phyloP scores from a whole-genome alignment of 2,888 invertebrate genomes.

The Cactoblastis cactorum region DNA sequence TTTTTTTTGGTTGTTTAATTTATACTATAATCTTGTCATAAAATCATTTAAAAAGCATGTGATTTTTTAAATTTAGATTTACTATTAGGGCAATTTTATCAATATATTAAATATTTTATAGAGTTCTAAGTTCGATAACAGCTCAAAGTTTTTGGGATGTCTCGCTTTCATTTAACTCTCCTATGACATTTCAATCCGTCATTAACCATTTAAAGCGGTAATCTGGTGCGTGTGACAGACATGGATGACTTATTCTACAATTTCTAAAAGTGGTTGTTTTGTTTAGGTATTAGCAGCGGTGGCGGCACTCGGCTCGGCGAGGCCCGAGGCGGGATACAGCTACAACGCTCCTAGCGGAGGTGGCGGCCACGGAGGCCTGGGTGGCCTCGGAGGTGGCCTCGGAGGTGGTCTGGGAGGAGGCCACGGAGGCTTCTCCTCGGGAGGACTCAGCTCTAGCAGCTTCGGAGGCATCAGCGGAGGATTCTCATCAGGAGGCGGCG shows the following conservation, averaged over 20 bases:
- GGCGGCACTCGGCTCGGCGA: constrained; percentile 77
- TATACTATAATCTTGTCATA: too few species aligned
- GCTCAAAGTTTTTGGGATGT: background rate
- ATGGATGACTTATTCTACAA: background rate
- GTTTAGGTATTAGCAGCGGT: constrained; percentile 75
- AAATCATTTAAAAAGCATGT: background rate
- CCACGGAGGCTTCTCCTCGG: constrained; percentile 51
- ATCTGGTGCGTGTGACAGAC: too few species aligned
- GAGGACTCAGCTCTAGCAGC: constrained; percentile 55
- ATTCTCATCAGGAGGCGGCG: constrained; percentile 38
- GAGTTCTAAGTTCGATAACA: background rate
- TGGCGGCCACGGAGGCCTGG: constrained; percentile 46
- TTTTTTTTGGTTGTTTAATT: background rate
- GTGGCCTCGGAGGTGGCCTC: constrained; percentile 38
- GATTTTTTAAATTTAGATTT: background rate
- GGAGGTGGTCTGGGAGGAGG: constrained; percentile 43
- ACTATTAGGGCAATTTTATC: background rate
- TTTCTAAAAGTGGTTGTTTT: constrained; percentile 31
- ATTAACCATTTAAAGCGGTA: too few species aligned
- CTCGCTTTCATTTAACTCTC: background rate
- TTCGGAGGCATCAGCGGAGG: constrained; percentile 47
- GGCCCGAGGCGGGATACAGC: constrained; percentile 82
- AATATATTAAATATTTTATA: too few species aligned
- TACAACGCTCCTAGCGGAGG: constrained; percentile 74
- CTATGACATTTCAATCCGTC: background rate